Evolutionary conservation across 2,113 vertebrate genomes (phyloP).

Genomic region (Herpailurus yagouaroundi): DNA sequence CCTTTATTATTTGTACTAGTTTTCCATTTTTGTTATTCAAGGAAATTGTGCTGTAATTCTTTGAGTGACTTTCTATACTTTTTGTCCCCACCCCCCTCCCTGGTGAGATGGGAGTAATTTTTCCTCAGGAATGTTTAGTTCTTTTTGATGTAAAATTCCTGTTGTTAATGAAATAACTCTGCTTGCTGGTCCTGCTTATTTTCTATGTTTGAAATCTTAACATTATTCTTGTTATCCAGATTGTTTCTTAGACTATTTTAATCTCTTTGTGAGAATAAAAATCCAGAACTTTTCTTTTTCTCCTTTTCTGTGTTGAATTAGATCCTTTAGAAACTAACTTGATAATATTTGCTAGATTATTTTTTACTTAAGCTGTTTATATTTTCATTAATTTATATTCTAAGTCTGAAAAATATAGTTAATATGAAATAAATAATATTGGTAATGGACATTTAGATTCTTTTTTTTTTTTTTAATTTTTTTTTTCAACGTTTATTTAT

Average conservation of each 20-base stretch:
- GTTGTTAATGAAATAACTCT: not conserved
- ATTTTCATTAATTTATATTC: not conserved
- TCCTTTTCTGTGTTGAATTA: not conserved
- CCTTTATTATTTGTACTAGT: not conserved
- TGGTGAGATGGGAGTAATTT: not conserved
- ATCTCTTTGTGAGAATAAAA: not conserved
- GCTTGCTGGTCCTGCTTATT: not conserved
- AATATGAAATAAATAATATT: not conserved
- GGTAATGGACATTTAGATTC: not conserved
- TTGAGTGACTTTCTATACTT: not conserved
- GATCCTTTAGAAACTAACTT: not conserved
- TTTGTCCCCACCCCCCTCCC: not conserved
- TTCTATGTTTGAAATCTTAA: conserved; percentile 5
- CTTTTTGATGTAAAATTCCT: conserved; percentile 9
- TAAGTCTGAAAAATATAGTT: not conserved
- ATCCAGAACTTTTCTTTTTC: not conserved
- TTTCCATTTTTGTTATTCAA: not conserved
- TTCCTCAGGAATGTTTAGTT: not conserved
- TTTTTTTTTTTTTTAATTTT: too few species aligned
- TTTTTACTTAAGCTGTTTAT: not conserved
- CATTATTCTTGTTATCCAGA: not conserved
- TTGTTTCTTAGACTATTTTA: not conserved
- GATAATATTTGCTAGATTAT: not conserved
- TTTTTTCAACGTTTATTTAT: too few species aligned
- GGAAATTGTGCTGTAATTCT: not conserved